Evolutionary conservation across 2,113 vertebrate species (phyloP).

Genomic region (Atlantisia rogersi): DNA sequence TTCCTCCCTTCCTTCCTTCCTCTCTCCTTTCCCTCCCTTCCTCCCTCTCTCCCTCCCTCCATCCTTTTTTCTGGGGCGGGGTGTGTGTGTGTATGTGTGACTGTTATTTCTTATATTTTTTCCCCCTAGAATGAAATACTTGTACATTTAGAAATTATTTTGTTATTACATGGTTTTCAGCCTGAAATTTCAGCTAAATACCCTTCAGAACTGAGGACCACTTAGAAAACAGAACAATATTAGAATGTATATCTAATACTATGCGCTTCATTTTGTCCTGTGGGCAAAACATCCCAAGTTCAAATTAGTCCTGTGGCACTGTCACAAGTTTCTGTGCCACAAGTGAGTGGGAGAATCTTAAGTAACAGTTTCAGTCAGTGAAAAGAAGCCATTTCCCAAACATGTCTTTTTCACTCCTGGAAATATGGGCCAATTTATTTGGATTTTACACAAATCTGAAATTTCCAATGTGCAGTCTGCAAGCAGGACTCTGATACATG

Average conservation of each 20-base stretch:
- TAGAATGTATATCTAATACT: not conserved
- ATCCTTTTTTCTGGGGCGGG: too few species aligned
- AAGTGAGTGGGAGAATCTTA: not conserved
- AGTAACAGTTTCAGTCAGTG: not conserved
- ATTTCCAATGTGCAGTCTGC: not conserved
- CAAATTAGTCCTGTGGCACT: not conserved
- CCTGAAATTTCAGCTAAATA: not conserved
- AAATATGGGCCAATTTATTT: not conserved
- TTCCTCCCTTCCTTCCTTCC: too few species aligned
- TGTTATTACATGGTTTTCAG: not conserved
- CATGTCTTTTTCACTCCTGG: not conserved
- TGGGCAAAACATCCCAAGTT: not conserved
- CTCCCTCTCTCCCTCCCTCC: too few species aligned
- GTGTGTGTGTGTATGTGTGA: too few species aligned
- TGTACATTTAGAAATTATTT: not conserved
- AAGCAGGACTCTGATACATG: not conserved
- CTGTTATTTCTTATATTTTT: not conserved
- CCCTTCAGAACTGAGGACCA: fast-evolving
- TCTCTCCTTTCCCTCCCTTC: too few species aligned
- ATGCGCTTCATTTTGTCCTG: not conserved
- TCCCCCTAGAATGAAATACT: not conserved
- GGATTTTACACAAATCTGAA: not conserved
- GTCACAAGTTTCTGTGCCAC: not conserved
- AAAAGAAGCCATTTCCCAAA: not conserved
- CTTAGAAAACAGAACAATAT: not conserved